Evolutionary conservation across 1,140 invertebrate genomes (phyloP).

Genomic region (Bombus affinis): DNA sequence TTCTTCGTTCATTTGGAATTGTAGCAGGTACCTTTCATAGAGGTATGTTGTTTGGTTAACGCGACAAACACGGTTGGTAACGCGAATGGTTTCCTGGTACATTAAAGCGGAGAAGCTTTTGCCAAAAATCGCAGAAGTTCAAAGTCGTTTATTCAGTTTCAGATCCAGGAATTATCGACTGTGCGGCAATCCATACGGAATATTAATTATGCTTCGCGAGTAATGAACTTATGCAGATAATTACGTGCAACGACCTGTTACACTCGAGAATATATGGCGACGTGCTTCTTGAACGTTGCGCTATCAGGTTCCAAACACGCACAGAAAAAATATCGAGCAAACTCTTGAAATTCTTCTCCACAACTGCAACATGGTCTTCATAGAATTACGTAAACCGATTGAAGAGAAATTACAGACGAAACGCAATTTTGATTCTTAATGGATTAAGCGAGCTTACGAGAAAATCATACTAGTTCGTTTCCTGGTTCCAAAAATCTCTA

Average conservation of each 20-base stretch:
- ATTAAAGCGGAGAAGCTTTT: too few species aligned
- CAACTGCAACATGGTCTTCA: too few species aligned
- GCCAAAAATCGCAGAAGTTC: background rate
- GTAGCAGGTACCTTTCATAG: background rate
- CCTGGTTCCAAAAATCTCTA: too few species aligned
- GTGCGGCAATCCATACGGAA: background rate
- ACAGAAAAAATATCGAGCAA: too few species aligned
- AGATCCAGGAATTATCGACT: background rate
- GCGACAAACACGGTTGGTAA: background rate
- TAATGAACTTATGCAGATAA: conserved; percentile 15
- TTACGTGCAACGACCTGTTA: conserved; percentile 27
- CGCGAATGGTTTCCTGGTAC: background rate
- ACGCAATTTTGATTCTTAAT: too few species aligned
- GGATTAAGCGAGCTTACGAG: too few species aligned
- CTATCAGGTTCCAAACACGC: background rate
- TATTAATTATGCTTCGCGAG: conserved; percentile 16
- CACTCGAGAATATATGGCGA: background rate
- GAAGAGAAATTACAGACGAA: too few species aligned
- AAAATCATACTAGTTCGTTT: too few species aligned
- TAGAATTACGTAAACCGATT: too few species aligned
- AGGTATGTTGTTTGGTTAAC: background rate
- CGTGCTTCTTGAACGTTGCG: background rate
- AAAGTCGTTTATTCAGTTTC: background rate
- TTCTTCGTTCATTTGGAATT: background rate
- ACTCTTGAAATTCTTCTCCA: too few species aligned